Percentiles rank a stretch among this genome's conserved stretches.
phyloP scores from a whole-genome alignment of 2,113 vertebrate species.

The Tachysurus fulvidraco region DNA sequence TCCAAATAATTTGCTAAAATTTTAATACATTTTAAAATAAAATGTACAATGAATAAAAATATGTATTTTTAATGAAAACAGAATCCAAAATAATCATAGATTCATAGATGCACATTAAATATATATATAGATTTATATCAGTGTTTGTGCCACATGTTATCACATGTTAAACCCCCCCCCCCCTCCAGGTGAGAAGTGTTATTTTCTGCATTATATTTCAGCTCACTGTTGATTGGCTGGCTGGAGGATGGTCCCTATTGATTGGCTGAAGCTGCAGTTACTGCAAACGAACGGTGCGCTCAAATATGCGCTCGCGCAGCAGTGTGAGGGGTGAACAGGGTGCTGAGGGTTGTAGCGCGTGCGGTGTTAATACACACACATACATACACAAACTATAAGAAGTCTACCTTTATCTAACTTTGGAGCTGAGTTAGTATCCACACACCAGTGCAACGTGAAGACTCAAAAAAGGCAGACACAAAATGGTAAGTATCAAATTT shows the following conservation, averaged over 20 bases:
- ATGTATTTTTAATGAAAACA: neutral
- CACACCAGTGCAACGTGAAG: neutral
- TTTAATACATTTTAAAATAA: neutral
- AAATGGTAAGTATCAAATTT: conserved; percentile 24
- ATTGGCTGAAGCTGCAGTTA: conserved; percentile 59
- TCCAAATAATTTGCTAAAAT: neutral
- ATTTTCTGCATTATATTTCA: conserved; percentile 55
- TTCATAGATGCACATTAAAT: neutral
- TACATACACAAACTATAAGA: neutral
- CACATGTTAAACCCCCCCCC: no score
- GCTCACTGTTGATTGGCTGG: conserved; percentile 64
- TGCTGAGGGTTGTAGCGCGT: neutral
- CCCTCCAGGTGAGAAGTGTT: neutral
- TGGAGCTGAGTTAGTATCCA: neutral
- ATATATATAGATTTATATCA: neutral
- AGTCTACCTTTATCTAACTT: neutral
- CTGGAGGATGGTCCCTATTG: conserved; percentile 46
- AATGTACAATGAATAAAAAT: neutral
- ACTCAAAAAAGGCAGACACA: neutral
- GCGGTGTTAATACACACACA: neutral
- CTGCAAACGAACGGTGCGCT: conserved; percentile 38
- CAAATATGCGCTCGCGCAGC: conserved; percentile 52
- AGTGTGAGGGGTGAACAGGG: neutral
- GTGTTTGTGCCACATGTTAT: neutral
- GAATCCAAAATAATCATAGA: neutral